phyloP scores from a whole-genome alignment of 2,888 invertebrate species.

The Caenorhabditis macrosperma region DNA sequence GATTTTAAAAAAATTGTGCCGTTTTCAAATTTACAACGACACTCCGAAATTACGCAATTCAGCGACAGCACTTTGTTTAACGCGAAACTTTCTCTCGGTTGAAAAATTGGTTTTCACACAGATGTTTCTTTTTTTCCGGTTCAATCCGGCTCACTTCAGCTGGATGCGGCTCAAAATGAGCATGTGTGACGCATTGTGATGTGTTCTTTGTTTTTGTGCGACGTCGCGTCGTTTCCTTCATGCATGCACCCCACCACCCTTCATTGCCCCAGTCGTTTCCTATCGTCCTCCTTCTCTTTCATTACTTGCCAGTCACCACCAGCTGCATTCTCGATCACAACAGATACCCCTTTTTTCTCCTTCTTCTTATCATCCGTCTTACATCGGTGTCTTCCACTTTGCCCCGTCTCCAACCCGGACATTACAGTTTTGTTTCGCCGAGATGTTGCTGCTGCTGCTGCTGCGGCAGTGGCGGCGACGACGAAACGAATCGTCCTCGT shows the following conservation, averaged over 20 bases:
- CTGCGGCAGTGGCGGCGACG: neutral
- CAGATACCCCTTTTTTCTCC: neutral
- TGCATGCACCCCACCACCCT: neutral
- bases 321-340: constrained; percentile 1
- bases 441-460: neutral
- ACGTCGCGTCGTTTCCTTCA: neutral
- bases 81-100: too few species aligned
- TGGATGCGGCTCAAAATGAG: too few species aligned
- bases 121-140: too few species aligned
- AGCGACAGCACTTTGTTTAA: too few species aligned
- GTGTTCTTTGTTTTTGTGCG: neutral
- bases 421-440: constrained; percentile 26
- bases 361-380: constrained; percentile 16
- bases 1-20: too few species aligned
- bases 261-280: neutral
- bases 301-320: neutral
- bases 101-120: too few species aligned
- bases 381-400: neutral
- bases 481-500: neutral
- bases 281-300: neutral
- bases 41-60: too few species aligned
- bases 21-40: too few species aligned
- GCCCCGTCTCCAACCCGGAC: constrained; percentile 8
- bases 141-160: too few species aligned
- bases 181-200: too few species aligned